Evolutionary conservation across 1,140 invertebrate species (phyloP).

Genomic region (Argopecten irradians): DNA sequence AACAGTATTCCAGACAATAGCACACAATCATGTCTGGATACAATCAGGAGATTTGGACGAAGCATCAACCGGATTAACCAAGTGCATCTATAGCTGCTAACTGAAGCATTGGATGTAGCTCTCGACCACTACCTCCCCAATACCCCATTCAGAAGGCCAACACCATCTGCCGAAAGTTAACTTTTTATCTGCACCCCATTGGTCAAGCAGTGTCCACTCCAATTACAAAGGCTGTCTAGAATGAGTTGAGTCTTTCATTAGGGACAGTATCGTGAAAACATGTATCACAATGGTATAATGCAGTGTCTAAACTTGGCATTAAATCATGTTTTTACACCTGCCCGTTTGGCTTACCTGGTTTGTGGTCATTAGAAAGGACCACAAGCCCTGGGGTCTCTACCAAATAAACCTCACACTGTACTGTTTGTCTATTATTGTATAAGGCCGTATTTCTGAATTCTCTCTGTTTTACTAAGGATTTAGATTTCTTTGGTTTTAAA

Average conservation of each 20-base stretch:
- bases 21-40: background rate
- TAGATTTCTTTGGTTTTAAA: background rate
- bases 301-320: slow-evolving; percentile 1
- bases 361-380: background rate
- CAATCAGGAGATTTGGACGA: background rate
- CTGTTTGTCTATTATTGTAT: background rate
- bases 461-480: background rate
- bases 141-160: background rate
- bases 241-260: background rate
- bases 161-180: slow-evolving; percentile 1
- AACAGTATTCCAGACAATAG: background rate
- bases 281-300: slow-evolving; percentile 14
- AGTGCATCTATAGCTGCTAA: slow-evolving; percentile 2
- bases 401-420: background rate
- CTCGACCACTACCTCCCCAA: background rate
- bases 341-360: slow-evolving; percentile 5
- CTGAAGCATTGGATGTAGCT: background rate
- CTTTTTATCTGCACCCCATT: background rate
- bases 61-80: slow-evolving; percentile 8
- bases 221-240: background rate
- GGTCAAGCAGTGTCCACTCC: background rate
- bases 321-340: slow-evolving; percentile 22
- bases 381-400: slow-evolving; percentile 1
- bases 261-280: background rate
- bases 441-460: background rate